Base-by-base conservation (phyloP, 2,113 vertebrate species). In the Morphnarchus princeps region DNA sequence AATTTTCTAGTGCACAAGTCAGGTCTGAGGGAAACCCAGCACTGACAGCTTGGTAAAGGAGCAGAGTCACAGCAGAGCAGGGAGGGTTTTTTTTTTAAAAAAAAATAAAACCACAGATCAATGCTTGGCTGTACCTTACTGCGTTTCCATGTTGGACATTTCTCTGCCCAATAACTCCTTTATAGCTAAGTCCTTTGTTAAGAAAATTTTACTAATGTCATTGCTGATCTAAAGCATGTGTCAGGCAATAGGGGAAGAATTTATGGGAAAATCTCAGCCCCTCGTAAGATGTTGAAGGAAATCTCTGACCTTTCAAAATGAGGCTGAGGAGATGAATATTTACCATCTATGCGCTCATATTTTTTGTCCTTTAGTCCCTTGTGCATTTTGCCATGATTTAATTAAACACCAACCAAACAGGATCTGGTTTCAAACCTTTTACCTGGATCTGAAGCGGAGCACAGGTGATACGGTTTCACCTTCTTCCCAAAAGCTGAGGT, bases 91-190 rank as follows among this genome's bases (percentile, higher is more conserved):
- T 45, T 45, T 19, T 19, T 45, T 19, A 36, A 36, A 36, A 36
- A 36, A 3, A 79, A 70, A 28, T 31, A n/a, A 61, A 65, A 10
- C n/a, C 74, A 42, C 34, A n/a, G 34, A 34, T 49, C 57, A 26
- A 3, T 47, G 16, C 17, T 59, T 36, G 15, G 29, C 65, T 82
- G 9, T 67, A 70, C 29, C 55, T 63, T 10, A 8, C 29, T 24
- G 18, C 12, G 0, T n/a, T 69, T 55, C 55, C n/a, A 11, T 9
- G 25, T 2, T 26, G 72, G 74, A 47, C 4, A 0, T 11, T 58
- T 22, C 49, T 92, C 10, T 50, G 54, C n/a, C 28, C 19, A 28
- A 62, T 71, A 76, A 50, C 25, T 47, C 42, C 69, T 65, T 54
- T 40, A 18, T 4, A 22, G 50, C 28, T 7, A 70, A 40, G 24